phyloP scores from a whole-genome alignment of 2,113 vertebrate genomes.

The Epinephelus fuscoguttatus region DNA sequence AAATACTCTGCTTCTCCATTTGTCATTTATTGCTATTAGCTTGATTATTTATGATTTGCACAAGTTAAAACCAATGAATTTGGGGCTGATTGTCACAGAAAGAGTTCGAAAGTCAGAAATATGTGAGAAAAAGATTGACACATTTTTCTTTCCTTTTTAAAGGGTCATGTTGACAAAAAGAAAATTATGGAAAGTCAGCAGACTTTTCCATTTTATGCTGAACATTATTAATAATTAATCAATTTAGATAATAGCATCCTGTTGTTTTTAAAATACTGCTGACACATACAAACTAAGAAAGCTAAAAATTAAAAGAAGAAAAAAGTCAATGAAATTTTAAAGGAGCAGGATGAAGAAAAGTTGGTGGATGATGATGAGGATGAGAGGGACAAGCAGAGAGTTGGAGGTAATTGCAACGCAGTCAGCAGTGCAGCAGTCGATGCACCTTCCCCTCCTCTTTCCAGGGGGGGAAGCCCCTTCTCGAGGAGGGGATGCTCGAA shows the following conservation, averaged over 20 bases:
- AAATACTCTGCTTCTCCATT: too few species aligned
- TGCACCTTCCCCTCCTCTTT: conserved; percentile 60
- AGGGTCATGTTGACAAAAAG: neutral
- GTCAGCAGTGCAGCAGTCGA: conserved; percentile 48
- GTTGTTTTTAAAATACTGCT: neutral
- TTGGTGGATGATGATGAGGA: neutral
- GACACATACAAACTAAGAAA: too few species aligned
- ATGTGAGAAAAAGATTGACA: neutral
- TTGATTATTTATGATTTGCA: too few species aligned
- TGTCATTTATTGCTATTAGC: too few species aligned
- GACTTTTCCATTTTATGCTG: too few species aligned
- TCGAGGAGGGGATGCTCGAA: conserved; percentile 38
- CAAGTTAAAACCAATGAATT: neutral
- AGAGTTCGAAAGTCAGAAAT: neutral
- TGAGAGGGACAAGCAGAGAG: conserved; percentile 7
- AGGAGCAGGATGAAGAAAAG: neutral
- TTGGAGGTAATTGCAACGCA: conserved; percentile 38
- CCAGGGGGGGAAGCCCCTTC: conserved; percentile 48
- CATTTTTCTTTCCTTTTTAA: neutral
- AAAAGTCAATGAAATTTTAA: neutral
- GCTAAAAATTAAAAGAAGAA: too few species aligned
- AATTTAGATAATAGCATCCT: neutral
- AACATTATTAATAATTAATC: too few species aligned
- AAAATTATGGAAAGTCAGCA: too few species aligned
- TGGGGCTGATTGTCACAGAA: neutral